Conservation (phyloP, 2,113 vertebrate species). For the Chlamydotis undulata region DNA sequence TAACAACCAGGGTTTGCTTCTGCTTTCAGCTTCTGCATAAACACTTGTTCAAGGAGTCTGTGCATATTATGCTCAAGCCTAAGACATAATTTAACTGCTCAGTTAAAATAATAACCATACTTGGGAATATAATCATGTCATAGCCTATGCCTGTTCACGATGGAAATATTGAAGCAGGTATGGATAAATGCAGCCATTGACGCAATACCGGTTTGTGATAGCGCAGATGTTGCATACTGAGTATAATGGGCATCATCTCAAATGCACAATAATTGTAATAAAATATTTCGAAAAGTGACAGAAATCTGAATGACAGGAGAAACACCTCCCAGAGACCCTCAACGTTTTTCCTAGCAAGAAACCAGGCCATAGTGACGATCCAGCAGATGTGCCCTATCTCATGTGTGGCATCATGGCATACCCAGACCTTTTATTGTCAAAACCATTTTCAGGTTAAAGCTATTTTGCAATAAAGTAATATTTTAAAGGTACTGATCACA, state of each 20-base stretch:
- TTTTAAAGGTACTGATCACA: background rate
- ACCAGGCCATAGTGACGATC: background rate
- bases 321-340: background rate
- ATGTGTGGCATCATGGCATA: fast-evolving
- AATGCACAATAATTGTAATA: fast-evolving
- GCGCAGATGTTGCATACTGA: background rate
- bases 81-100: background rate
- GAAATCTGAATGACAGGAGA: background rate
- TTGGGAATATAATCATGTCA: background rate
- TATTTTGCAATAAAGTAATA: background rate
- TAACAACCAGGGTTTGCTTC: background rate
- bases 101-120: background rate
- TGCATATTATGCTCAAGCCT: background rate
- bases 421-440: background rate
- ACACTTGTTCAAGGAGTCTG: background rate
- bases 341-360: background rate
- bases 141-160: background rate
- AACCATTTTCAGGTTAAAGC: background rate
- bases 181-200: background rate
- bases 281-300: background rate
- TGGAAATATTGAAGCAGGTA: background rate
- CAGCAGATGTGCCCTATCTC: background rate
- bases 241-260: background rate
- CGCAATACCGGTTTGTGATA: background rate
- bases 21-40: background rate